Evolutionary conservation across 2,797 vertebrate genomes (phyloP), one percentile per base, ranked within the genome.

Genomic region (Microctenopoma lineatum): DNA sequence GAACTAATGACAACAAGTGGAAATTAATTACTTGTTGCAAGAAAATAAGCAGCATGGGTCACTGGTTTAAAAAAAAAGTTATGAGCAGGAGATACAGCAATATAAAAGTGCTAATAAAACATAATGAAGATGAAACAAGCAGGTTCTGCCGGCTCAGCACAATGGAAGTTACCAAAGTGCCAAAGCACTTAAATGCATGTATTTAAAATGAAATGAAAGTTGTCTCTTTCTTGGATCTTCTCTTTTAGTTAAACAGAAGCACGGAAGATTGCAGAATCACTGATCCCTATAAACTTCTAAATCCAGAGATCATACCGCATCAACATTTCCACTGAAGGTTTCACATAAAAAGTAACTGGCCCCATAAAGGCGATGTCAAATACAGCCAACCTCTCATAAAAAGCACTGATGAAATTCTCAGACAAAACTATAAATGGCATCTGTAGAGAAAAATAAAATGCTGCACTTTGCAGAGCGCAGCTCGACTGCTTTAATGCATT

Each of bases 1-100:
- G 83, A 92, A 90, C 92, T 91, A 84, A 68, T 90, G 92, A 93
- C 90, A 94, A 93, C 93, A 93, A 93, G 93, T 92, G 93, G 81
- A 93, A 87, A 85, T 87, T 65, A 84, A 87, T 84, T 72, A 79
- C 64, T 71, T 73, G 42, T 51, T 62, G 53, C 12, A 39, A 53
- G 66, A 59, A 67, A 75, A 66, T 52, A 61, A 66, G 77, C n/a
- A 78, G 26, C 38, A 11, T 16, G 38, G 38, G 34, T 51, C 52
- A 60, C 9, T 25, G 36, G 39, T 70, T 27, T 55, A 64, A 48
- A 36, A 52, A 65, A 38, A 32, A 53, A 67, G 41, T 75, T 79
- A 52, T n/a, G 9, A 34, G 34, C 53, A n/a, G 21, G 59, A 48
- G 54, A 50, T 39, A 34, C 1, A 8, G 0, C 14, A 29, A 56